Evolutionary conservation across 2,113 vertebrate genomes (phyloP), one percentile per base, ranked within the genome.

Genomic region (Tetrax tetrax): DNA sequence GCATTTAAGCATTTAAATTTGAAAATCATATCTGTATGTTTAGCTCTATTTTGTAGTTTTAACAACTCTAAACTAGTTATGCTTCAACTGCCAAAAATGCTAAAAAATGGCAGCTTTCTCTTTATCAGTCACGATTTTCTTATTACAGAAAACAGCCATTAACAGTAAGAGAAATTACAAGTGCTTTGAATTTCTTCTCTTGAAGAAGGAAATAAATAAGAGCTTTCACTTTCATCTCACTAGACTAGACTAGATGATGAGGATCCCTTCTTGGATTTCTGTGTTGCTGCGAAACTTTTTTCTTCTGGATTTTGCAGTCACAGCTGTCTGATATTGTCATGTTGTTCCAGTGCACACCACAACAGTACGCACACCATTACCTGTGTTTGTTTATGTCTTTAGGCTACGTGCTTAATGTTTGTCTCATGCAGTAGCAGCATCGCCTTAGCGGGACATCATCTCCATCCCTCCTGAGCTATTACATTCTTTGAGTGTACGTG

Each of bases 401-500:
- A 45, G 56, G 21, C 31, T 66, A 7, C 4, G 3, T 1, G 2
- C 6, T 56, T 31, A 17, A 1, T 86, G 11, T 74, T 83, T 81
- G 20, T 63, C 37, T 63, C 43, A 7, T 41, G 37, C 37, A 51
- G 18, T 25, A 76, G 43, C 2, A 1, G 14, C 43, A 83, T 31
- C 7, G 9, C 37, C 24, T 78, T 81, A 25, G 21, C 10, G 50
- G 29, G 25, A 14, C 43, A 83, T 53, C 20, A 10, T 53, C 47
- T 74, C 23, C 23, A 66, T 17, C 25, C 23, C 28, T 66, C 86
- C 45, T 48, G 10, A 20, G 31, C 29, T 37, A 1, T 74, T 59
- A 0, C 3, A 1, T 65, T 33, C 28, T 51, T 38, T 21, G 47
- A 54, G 47, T 6, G 16, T 21, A 1, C 2, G 12, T 25, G 12